phyloP scores from a whole-genome alignment of 1,140 invertebrate species.

The Panulirus ornatus region DNA sequence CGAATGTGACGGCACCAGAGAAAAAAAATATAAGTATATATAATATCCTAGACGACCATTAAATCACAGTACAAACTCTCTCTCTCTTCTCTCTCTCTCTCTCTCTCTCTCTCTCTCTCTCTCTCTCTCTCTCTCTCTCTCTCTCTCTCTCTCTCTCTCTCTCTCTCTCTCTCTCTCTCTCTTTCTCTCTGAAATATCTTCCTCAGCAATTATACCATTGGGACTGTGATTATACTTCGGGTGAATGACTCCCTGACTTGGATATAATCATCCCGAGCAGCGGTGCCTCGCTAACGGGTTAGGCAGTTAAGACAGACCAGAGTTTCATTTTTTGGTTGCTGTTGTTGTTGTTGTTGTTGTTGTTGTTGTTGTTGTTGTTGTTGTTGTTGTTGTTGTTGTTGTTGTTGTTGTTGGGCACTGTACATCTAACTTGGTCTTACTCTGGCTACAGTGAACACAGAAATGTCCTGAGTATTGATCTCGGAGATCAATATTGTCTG shows the following conservation, averaged over 20 bases:
- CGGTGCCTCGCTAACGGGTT: not conserved
- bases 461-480: no score
- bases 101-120: constrained; percentile 7
- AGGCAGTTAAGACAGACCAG: not conserved
- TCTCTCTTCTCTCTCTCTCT: no score
- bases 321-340: not conserved
- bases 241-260: not conserved
- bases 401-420: no score
- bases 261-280: not conserved
- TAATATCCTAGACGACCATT: not conserved
- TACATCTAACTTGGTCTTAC: no score
- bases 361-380: no score
- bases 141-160: constrained; percentile 7
- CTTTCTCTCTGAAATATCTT: not conserved
- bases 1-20: not conserved
- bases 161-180: not conserved
- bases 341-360: no score
- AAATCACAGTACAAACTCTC: not conserved
- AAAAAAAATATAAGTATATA: not conserved
- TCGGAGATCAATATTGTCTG: no score
- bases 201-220: not conserved
- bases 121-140: constrained; percentile 7
- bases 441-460: no score
- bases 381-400: no score
- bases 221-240: not conserved